phyloP scores from a whole-genome alignment of 2,113 vertebrate species.

The Cercopithecus mona region DNA sequence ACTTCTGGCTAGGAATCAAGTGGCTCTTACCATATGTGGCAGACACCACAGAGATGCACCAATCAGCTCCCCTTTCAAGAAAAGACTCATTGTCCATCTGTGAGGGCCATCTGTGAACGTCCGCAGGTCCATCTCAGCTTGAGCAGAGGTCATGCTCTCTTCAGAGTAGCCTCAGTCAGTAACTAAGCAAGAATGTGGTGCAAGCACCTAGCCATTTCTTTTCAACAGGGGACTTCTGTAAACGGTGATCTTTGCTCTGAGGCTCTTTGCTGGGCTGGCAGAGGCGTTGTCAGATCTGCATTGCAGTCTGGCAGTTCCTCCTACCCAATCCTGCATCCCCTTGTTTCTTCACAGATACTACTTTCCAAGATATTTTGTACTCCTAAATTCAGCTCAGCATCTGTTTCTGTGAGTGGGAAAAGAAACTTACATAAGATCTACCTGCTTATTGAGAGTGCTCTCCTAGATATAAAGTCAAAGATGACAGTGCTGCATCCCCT shows the following conservation, averaged over 20 bases:
- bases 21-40: not conserved
- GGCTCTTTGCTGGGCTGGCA: not conserved
- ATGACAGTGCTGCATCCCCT: not conserved
- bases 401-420: not conserved
- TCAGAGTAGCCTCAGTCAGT: not conserved
- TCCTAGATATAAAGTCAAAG: not conserved
- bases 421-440: not conserved
- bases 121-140: not conserved
- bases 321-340: not conserved
- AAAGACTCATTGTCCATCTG: not conserved
- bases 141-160: not conserved
- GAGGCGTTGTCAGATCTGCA: not conserved
- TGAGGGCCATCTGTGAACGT: not conserved
- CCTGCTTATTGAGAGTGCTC: not conserved
- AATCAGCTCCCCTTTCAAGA: not conserved
- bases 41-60: not conserved
- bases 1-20: not conserved
- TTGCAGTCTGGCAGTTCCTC: not conserved
- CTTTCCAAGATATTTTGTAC: slow-evolving; percentile 1
- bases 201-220: not conserved
- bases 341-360: not conserved
- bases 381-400: not conserved
- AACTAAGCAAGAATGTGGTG: not conserved
- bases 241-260: not conserved
- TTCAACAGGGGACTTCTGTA: not conserved